Percentiles rank a stretch among this genome's conserved stretches.
Conservation (phyloP, 2,113 vertebrate species). For the Ranitomeya imitator region DNA sequence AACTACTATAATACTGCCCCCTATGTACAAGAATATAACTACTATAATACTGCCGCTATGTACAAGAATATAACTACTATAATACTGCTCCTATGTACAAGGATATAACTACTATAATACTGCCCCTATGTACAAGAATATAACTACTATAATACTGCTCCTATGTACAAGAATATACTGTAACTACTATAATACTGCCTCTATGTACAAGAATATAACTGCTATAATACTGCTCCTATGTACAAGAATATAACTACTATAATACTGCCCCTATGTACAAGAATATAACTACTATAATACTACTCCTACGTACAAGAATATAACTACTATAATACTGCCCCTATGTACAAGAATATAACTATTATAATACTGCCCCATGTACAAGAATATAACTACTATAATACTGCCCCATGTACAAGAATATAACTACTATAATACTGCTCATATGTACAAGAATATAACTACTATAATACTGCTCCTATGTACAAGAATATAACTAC, state of each 20-base stretch:
- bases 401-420: background rate
- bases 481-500: constrained; percentile 4
- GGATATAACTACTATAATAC: too few relatives aligned
- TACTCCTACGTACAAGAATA: background rate
- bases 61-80: too few relatives aligned
- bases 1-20: too few relatives aligned
- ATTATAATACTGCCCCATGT: constrained; percentile 5
- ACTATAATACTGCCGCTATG: too few relatives aligned
- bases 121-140: too few relatives aligned
- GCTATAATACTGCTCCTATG: background rate
- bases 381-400: background rate
- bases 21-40: too few relatives aligned
- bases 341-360: background rate
- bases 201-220: background rate
- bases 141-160: background rate
- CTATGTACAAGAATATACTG: background rate
- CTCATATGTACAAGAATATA: constrained; percentile 2
- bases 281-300: constrained; percentile 8
- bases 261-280: constrained; percentile 3
- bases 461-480: constrained; percentile 6
- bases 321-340: constrained; percentile 5
- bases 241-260: constrained; percentile 14
- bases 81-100: too few relatives aligned
- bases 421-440: constrained; percentile 16
- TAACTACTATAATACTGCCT: background rate